A percentile compares a stretch with the other conserved stretches of the same genome.
These are phyloP conservation scores for Calidris pugnax DNA, from an alignment of 2,113 vertebrate genomes.

Conservation along the genomic window DNA sequence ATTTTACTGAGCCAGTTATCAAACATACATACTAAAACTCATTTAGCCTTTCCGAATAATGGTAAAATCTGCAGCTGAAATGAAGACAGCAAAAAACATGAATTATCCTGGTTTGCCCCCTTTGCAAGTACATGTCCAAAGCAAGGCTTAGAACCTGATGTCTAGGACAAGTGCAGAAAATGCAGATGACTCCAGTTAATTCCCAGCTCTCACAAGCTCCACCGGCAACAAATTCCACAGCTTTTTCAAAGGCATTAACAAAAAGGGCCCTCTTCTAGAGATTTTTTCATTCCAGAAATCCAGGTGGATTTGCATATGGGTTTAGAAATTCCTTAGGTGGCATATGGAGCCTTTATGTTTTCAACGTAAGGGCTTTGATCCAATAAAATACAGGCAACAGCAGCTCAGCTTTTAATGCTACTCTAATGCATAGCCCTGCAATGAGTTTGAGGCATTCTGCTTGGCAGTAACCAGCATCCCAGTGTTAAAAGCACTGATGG, in stretches of 20 bases:
- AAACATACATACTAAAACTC: neutral
- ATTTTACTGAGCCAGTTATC: neutral
- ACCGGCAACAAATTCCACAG: neutral
- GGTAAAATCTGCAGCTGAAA: neutral
- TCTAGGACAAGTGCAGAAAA: neutral
- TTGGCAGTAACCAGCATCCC: neutral
- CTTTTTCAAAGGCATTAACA: neutral
- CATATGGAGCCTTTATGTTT: neutral
- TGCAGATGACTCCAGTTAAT: neutral
- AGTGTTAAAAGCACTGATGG: neutral
- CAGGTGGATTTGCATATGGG: neutral
- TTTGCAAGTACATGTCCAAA: neutral
- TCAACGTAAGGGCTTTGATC: neutral
- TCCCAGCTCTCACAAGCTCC: neutral
- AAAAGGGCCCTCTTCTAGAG: neutral
- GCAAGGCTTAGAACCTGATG: neutral
- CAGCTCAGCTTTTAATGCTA: neutral
- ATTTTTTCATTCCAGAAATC: neutral
- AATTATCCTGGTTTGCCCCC: neutral
- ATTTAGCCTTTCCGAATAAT: neutral
- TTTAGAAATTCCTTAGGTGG: neutral
- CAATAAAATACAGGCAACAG: neutral
- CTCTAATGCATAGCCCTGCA: neutral
- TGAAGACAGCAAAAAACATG: accelerated
- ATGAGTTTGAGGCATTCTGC: neutral